phyloP scores from a whole-genome alignment of 1,140 invertebrate species.

The Drosophila sucinea region DNA sequence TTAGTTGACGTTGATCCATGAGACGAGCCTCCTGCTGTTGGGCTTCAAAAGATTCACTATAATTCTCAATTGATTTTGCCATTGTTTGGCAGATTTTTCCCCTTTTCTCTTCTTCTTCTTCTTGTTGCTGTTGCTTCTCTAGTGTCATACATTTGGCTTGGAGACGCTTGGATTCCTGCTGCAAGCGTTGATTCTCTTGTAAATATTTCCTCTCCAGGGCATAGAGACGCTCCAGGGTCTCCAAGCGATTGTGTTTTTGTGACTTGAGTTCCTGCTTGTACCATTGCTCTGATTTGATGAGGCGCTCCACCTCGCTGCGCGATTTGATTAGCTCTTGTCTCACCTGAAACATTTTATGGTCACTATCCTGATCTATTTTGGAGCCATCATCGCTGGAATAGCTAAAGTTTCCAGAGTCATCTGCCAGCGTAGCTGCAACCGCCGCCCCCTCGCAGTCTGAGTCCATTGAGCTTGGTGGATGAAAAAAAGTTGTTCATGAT shows the following conservation, averaged over 20 bases:
- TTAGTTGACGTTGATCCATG: constrained; percentile 65
- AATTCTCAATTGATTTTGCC: background rate
- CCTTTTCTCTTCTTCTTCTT: constrained; percentile 16
- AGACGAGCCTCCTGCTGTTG: constrained; percentile 67
- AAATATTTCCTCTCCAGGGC: constrained; percentile 76
- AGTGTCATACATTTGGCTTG: constrained; percentile 56
- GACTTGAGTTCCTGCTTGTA: constrained; percentile 73
- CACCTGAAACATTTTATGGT: constrained; percentile 51
- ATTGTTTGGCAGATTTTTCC: background rate
- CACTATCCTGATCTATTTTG: background rate
- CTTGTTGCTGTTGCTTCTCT: constrained; percentile 39
- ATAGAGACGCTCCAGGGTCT: constrained; percentile 73
- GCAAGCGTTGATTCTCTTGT: constrained; percentile 72
- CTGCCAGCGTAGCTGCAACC: constrained; percentile 35
- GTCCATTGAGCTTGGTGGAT: constrained; percentile 47
- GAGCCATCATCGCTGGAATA: constrained; percentile 50
- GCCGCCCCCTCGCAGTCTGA: constrained; percentile 32
- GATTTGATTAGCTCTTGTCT: constrained; percentile 65
- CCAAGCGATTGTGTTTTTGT: constrained; percentile 68
- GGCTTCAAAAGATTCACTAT: constrained; percentile 44
- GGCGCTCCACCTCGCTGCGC: constrained; percentile 71
- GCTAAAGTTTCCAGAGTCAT: constrained; percentile 66
- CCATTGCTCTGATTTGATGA: constrained; percentile 77
- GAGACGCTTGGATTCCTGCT: constrained; percentile 63
- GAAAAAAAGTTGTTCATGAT: constrained; percentile 4